Conservation (phyloP, 2,888 invertebrate genomes). For the Sclerodermus sp. region DNA sequence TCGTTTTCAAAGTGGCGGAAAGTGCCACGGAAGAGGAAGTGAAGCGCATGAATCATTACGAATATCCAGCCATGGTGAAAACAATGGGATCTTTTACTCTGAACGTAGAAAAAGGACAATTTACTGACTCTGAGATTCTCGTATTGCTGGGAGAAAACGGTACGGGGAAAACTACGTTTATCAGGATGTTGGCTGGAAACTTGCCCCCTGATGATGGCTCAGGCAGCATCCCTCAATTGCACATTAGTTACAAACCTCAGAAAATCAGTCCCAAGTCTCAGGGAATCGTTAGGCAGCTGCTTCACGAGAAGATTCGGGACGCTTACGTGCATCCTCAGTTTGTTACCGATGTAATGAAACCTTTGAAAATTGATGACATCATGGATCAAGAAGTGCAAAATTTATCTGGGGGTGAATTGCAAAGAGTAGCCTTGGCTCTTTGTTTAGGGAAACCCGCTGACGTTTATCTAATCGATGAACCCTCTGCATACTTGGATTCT, state of each 20-base stretch:
- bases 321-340: constrained; percentile 98
- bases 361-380: constrained; percentile 93
- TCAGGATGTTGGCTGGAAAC: constrained; percentile 96
- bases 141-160: constrained; percentile 97
- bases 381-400: constrained; percentile 99
- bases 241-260: constrained; percentile 99
- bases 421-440: constrained; percentile 92
- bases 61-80: constrained; percentile 92
- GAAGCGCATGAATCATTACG: constrained; percentile 94
- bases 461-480: constrained; percentile 98
- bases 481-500: constrained; percentile 98
- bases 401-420: constrained; percentile 98
- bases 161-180: constrained; percentile 99
- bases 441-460: constrained; percentile 99
- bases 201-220: constrained; percentile 84
- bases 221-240: constrained; percentile 82
- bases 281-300: constrained; percentile 86
- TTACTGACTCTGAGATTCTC: constrained; percentile 98
- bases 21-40: constrained; percentile 97
- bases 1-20: constrained; percentile 98
- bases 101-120: constrained; percentile 84
- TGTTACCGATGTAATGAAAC: constrained; percentile 98
- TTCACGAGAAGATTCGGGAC: constrained; percentile 97
- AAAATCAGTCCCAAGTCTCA: constrained; percentile 98
- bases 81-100: constrained; percentile 80